phyloP scores from a whole-genome alignment of 2,888 invertebrate species.

The Polymixis flavicincta region DNA sequence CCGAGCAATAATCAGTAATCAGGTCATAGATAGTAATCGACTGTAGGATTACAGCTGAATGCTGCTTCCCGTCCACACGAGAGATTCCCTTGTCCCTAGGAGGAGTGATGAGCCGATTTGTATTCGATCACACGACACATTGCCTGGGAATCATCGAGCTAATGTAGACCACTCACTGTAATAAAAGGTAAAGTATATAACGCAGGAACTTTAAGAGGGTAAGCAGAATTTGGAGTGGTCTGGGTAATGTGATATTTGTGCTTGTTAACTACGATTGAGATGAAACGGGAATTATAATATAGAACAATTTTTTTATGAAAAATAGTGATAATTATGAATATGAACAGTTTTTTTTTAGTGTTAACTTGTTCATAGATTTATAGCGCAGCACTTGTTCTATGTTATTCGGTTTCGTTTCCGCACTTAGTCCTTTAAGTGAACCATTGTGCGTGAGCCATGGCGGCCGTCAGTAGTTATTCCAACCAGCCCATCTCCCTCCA shows the following conservation, averaged over 20 bases:
- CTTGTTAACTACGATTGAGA: not conserved
- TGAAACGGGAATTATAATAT: not conserved
- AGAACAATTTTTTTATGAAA: not conserved
- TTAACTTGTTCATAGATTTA: not conserved
- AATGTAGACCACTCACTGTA: constrained; percentile 29
- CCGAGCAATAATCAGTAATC: not conserved
- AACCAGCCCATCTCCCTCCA: no score
- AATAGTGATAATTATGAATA: not conserved
- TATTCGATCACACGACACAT: constrained; percentile 40
- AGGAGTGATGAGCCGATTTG: constrained; percentile 26
- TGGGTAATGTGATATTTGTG: not conserved
- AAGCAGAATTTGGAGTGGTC: not conserved
- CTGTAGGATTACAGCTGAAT: not conserved
- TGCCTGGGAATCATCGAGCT: constrained; percentile 15
- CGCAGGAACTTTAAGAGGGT: constrained; percentile 12
- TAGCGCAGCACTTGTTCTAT: no score
- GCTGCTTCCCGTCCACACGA: not conserved
- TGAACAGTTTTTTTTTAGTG: not conserved
- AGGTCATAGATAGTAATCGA: not conserved
- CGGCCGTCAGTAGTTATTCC: no score
- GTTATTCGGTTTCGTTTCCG: no score
- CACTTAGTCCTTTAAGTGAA: no score
- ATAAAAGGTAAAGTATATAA: constrained; percentile 10
- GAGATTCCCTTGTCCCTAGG: not conserved
- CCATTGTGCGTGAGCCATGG: no score